Evolutionary conservation across 2,113 vertebrate genomes (phyloP).

Genomic region (Holacanthus passer): DNA sequence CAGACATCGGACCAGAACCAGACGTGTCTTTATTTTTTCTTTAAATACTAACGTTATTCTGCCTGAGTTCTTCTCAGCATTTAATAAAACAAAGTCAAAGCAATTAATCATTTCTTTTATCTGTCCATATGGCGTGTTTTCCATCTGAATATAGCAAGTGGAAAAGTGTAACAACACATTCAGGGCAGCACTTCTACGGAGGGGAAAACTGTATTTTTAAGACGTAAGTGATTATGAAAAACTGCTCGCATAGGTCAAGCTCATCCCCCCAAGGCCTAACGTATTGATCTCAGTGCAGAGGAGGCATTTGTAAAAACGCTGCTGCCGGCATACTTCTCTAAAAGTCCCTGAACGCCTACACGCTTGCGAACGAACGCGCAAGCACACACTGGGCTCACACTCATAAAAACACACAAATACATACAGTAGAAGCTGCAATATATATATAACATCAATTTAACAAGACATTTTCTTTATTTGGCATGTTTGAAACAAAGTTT

Average conservation of each 20-base stretch:
- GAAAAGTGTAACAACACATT: slow-evolving; percentile 22
- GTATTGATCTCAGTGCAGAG: slow-evolving; percentile 78
- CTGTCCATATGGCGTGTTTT: not conserved
- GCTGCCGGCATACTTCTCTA: slow-evolving; percentile 69
- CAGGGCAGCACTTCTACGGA: not conserved
- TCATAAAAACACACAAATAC: slow-evolving; percentile 16
- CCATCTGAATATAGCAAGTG: not conserved
- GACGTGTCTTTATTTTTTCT: not conserved
- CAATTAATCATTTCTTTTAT: not conserved
- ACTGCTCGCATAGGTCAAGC: slow-evolving; percentile 65
- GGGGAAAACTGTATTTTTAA: slow-evolving; percentile 40
- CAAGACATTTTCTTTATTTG: slow-evolving; percentile 23
- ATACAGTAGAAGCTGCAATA: slow-evolving; percentile 15
- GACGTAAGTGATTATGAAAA: slow-evolving; percentile 68
- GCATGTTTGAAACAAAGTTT: slow-evolving; percentile 22
- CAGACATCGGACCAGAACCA: too few relatives aligned
- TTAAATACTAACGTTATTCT: not conserved
- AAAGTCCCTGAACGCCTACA: slow-evolving; percentile 72
- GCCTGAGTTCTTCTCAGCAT: not conserved
- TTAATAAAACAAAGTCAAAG: not conserved
- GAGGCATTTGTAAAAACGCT: slow-evolving; percentile 74
- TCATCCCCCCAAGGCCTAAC: slow-evolving; percentile 47
- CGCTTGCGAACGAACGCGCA: slow-evolving; percentile 62
- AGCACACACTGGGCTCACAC: slow-evolving; percentile 6
- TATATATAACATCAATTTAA: slow-evolving; percentile 23